Evolutionary conservation across 2,888 invertebrate species (phyloP).

Genomic region (Coelinius sp.): DNA sequence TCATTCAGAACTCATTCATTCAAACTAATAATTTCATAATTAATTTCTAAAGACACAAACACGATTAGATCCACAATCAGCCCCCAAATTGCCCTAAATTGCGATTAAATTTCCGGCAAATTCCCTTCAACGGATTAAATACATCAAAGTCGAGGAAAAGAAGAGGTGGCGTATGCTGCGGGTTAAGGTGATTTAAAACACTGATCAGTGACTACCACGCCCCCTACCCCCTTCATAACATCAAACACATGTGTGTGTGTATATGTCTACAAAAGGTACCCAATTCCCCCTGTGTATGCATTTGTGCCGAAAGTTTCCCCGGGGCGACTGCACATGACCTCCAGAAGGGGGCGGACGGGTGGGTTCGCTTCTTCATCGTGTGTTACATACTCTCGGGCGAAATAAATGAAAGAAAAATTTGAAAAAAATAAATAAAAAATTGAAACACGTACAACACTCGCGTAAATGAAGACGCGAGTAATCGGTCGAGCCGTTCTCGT

Average conservation of each 20-base stretch:
- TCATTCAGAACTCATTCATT: too few relatives aligned
- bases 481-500: constrained; percentile 54
- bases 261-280: constrained; percentile 34
- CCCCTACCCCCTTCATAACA: constrained; percentile 43
- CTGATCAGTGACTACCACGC: constrained; percentile 57
- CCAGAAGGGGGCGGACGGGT: constrained; percentile 50
- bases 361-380: constrained; percentile 47
- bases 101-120: too few relatives aligned
- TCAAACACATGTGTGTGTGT: constrained; percentile 26
- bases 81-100: too few relatives aligned
- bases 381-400: constrained; percentile 32
- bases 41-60: too few relatives aligned
- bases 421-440: constrained; percentile 25
- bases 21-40: too few relatives aligned
- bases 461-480: constrained; percentile 68
- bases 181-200: constrained; percentile 68
- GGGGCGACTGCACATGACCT: constrained; percentile 41
- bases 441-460: constrained; percentile 46
- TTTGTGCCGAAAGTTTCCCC: constrained; percentile 41
- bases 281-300: constrained; percentile 34
- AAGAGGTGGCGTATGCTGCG: constrained; percentile 44
- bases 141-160: not conserved
- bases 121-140: too few relatives aligned
- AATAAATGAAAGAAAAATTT: constrained; percentile 40
- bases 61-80: too few relatives aligned